Conservation (phyloP, 2,113 vertebrate species). For the Myocastor coypus region DNA sequence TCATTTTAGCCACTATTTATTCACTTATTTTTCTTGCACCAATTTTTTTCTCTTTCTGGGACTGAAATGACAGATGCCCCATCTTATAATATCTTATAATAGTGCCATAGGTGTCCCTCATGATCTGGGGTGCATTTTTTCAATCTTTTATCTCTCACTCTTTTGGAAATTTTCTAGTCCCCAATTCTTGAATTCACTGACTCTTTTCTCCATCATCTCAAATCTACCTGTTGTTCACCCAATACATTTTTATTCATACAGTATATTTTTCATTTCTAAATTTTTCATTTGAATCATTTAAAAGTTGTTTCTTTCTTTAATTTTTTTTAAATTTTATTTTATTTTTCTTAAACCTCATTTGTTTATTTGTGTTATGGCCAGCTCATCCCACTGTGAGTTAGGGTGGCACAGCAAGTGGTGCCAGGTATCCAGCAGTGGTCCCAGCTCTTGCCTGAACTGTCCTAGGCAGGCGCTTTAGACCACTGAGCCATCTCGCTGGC, state of each 20-base stretch:
- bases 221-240: background rate
- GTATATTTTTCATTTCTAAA: constrained; percentile 35
- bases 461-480: no score
- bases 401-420: no score
- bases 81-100: constrained; percentile 24
- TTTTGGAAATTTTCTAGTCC: background rate
- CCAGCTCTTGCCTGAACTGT: no score
- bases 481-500: no score
- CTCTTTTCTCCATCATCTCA: background rate
- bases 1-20: constrained; percentile 26
- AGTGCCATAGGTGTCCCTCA: background rate
- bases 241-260: background rate
- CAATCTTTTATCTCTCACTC: background rate
- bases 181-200: constrained; percentile 3
- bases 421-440: no score
- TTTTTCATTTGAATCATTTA: constrained; percentile 24
- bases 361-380: no score
- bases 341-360: no score
- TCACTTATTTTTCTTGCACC: constrained; percentile 41
- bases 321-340: constrained; percentile 47
- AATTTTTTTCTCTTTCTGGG: constrained; percentile 11
- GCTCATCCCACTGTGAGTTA: no score
- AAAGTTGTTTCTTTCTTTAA: background rate
- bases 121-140: background rate
- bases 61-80: background rate